Base-by-base conservation (phyloP, 2,888 invertebrate genomes). In the Salticus scenicus region DNA sequence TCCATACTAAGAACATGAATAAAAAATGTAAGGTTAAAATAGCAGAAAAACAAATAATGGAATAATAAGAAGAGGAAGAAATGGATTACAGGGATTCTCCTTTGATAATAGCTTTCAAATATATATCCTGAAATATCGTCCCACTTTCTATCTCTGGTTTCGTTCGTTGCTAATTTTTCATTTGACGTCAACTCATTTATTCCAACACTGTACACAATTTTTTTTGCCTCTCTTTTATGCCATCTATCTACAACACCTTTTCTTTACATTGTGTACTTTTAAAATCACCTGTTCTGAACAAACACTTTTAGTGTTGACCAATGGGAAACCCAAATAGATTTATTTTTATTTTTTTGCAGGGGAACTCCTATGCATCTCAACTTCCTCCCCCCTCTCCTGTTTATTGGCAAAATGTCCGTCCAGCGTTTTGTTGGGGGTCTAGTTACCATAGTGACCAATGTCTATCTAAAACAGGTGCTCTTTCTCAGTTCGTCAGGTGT, bases 381-480 rank as follows among this genome's bases (percentile, higher is more conserved):
- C 71, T 75, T 71, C 75, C 71, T 64, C 76, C 47, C 83, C 67
- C 83, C 67, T 42, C 41, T 77, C 57, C 28, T 84, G 64, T 84
- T 77, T 84, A 77, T 77, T 41, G 77, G 77, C 67, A 84, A 77
- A 77, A 71, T 69, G 77, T 77, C 77, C 24, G 57, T 73, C 51
- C 67, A 42, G 41, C 31, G 73, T 73, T 84, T 85, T 85, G 84
- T 85, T 85, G 79, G 70, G 67, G 70, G 74, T 74, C 69, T 64
- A 28, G 74, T 79, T 57, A 7, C 74, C 73, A 85, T 78, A 63
- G 78, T 24, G 73, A 85, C 74, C 84, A 20, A 37, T 84, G 83
- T 37, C 83, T 72, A 77, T 72, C 82, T 69, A 70, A 84, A 85
- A 85, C 84, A 85, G 84, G 84, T 85, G 84, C 84, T 85, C 69